A percentile compares a stretch with the other conserved stretches of the same genome.
phyloP scores from a whole-genome alignment of 2,888 invertebrate species.

The Desoria tigrina region DNA sequence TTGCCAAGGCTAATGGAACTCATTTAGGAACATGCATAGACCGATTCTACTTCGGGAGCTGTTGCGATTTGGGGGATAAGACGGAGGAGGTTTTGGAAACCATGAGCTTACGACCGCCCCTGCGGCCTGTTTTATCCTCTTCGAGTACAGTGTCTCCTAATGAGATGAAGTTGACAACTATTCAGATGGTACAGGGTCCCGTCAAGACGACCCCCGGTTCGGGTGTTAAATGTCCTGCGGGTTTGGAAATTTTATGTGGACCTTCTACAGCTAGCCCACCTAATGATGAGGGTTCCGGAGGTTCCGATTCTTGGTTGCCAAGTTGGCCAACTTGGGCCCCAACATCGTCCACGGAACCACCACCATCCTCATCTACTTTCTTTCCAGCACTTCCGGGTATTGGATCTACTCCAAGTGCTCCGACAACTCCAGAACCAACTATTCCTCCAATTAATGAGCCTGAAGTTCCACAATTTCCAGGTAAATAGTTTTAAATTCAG shows the following conservation, averaged over 20 bases:
- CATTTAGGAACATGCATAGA: conserved; percentile 91
- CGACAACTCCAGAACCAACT: conserved; percentile 53
- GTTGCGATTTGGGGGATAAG: conserved; percentile 72
- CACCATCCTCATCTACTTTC: conserved; percentile 44
- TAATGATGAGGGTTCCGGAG: conserved; percentile 31
- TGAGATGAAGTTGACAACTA: conserved; percentile 9
- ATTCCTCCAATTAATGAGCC: conserved; percentile 42
- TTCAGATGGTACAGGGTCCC: conserved; percentile 2
- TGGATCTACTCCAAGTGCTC: conserved; percentile 20
- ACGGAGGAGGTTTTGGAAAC: conserved; percentile 55
- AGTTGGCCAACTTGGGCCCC: conserved; percentile 26
- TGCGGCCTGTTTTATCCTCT: conserved; percentile 57
- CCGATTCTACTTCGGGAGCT: conserved; percentile 89
- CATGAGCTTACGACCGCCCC: conserved; percentile 60
- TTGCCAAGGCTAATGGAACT: conserved; percentile 85
- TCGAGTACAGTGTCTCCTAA: conserved; percentile 20
- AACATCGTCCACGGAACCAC: conserved; percentile 23
- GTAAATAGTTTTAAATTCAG: too few species aligned
- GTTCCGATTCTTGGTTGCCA: conserved; percentile 10
- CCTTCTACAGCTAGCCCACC: conserved; percentile 51
- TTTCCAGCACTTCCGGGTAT: conserved; percentile 26
- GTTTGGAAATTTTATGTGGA: conserved; percentile 32
- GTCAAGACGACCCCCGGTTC: background rate
- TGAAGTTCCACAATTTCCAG: conserved; percentile 52
- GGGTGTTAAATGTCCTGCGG: conserved; percentile 28